Evolutionary conservation across 1,140 invertebrate genomes (phyloP), one percentile per base, ranked within the genome.

Genomic region (Sycophaga agraensis): DNA sequence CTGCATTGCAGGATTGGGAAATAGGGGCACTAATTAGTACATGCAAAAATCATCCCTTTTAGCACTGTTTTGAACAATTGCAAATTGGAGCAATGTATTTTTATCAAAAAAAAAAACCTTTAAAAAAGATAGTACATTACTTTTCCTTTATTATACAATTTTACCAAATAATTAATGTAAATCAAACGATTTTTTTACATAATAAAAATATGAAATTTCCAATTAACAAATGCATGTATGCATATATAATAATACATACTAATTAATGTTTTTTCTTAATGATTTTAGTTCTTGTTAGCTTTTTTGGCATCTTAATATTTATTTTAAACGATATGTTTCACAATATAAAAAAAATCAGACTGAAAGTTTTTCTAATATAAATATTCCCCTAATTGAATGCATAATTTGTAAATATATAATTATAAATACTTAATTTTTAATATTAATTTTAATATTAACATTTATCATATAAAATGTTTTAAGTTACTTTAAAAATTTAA

Each of bases 21-120:
- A 72, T 67, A 70, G 71, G 72, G 64, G 79, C 71, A 70, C 76
- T 77, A 77, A 81, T 81, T 81, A 81, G 77, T 79, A 79, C 74
- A 79, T 79, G 76, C 76, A 79, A 73, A 66, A 76, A 72, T 45
- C 71, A 66, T 60, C 40, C 49, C 31, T 54, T 60, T 35, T 53
- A 2, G 26, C 31, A 16, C 40, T 53, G 49, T 50, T 11, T 48
- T 19, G 53, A 46, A 49, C 51, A 55, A 49, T 49, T 55, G 35
- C 43, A 39, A 61, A 61, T 61, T 55, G 51, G 22, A 61, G 34
- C 34, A 53, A 55, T 48, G 37, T 17, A 59, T 51, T 59, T 37
- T 49, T 19, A 28, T 40, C 21, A 37, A 37, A 7, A 19, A 31
- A 11, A 39, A 19, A 24, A n/a, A 12, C 4, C 16, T 35, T 46